These are phyloP conservation scores for Adelges cooleyi DNA, from an alignment of 1,140 invertebrate species.

Conservation along the genomic window DNA sequence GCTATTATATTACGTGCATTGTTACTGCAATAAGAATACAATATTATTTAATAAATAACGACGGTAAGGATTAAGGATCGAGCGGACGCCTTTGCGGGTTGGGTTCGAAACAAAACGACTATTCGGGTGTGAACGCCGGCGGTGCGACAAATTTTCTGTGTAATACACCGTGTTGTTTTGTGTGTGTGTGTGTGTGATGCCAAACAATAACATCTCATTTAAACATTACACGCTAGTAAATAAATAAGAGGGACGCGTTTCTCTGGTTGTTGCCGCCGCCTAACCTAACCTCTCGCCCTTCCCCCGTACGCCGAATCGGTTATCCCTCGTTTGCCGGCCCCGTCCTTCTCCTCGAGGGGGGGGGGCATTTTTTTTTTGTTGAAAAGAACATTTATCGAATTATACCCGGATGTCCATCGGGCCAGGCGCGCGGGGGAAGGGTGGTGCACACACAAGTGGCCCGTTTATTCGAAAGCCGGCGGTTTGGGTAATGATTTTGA, in stretches of 20 bases:
- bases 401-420: conserved; percentile 8
- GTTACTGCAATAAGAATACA: no score
- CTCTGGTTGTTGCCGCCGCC: neutral
- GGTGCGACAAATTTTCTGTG: neutral
- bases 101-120: conserved; percentile 8
- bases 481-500: neutral
- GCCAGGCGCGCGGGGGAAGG: neutral
- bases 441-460: conserved; percentile 25
- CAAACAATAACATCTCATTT: conserved; percentile 29
- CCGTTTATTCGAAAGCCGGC: conserved; percentile 14
- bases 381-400: conserved; percentile 29
- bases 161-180: neutral
- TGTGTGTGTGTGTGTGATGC: neutral
- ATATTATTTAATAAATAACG: no score
- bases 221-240: conserved; percentile 29
- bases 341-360: neutral
- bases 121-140: neutral
- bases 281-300: neutral
- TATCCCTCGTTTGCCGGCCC: neutral
- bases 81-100: neutral
- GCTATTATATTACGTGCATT: no score
- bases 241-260: conserved; percentile 23
- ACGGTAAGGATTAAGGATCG: neutral
- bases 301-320: neutral
- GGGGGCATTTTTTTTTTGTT: conserved; percentile 25